phyloP scores from a whole-genome alignment of 2,888 invertebrate species.

The Neuroscelio doddi region DNA sequence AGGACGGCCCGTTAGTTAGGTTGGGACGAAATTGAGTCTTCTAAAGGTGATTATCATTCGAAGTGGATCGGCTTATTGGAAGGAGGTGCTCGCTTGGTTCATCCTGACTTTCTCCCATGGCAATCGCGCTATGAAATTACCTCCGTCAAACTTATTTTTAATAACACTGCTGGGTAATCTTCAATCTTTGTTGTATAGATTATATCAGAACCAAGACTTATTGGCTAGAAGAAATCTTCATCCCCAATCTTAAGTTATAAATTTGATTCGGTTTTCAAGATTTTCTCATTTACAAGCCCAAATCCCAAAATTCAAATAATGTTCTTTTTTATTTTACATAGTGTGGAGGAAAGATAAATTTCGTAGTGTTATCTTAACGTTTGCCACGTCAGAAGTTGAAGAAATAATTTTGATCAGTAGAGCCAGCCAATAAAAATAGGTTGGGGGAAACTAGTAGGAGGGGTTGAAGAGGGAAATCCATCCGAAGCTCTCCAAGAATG shows the following conservation, averaged over 20 bases:
- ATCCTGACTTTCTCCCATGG: slow-evolving; percentile 45
- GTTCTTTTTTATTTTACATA: no score
- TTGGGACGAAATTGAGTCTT: slow-evolving; percentile 65
- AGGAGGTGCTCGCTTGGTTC: slow-evolving; percentile 45
- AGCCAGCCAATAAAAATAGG: slow-evolving; percentile 35
- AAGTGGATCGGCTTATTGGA: slow-evolving; percentile 58
- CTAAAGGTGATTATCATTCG: slow-evolving; percentile 67
- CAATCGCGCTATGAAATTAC: slow-evolving; percentile 60
- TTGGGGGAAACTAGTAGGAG: slow-evolving; percentile 43
- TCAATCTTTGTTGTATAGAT: slow-evolving; percentile 27
- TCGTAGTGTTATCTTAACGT: neutral
- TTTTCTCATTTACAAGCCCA: no score
- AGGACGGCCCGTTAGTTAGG: neutral
- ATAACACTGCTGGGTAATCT: slow-evolving; percentile 55
- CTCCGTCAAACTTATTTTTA: slow-evolving; percentile 63
- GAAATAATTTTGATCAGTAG: slow-evolving; percentile 36
- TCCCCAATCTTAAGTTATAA: no score
- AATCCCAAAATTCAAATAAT: no score
- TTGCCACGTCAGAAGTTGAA: slow-evolving; percentile 25
- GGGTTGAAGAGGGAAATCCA: slow-evolving; percentile 65
- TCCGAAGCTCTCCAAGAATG: slow-evolving; percentile 70
- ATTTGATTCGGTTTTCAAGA: no score
- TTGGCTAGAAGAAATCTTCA: neutral
- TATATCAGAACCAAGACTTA: neutral
- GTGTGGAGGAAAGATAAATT: slow-evolving; percentile 2